Conservation (phyloP, 2,797 vertebrate genomes). For the Dendrocincla tyrannina region DNA sequence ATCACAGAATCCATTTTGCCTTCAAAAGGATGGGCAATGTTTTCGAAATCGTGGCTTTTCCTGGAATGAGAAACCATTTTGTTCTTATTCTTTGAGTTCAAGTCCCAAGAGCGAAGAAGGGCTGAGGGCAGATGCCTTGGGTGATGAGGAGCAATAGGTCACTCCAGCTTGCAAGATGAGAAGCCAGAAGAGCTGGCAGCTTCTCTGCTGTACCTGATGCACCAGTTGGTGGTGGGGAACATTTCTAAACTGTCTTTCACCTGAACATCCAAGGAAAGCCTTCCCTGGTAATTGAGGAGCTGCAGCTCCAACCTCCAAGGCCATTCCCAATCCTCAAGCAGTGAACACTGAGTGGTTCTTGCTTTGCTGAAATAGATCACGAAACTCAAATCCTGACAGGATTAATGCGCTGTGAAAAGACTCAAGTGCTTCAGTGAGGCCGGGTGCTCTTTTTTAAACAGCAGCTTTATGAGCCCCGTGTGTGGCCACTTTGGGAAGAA, state of each 20-base stretch:
- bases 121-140: background rate
- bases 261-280: background rate
- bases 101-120: background rate
- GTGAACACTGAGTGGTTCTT: background rate
- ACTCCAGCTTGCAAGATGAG: background rate
- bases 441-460: background rate
- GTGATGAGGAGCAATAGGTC: background rate
- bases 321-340: background rate
- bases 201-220: background rate
- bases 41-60: background rate
- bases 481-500: background rate
- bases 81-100: background rate
- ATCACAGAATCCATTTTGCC: background rate
- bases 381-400: background rate
- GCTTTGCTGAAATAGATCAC: background rate
- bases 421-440: background rate
- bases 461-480: background rate
- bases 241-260: background rate
- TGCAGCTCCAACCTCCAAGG: background rate
- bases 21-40: background rate
- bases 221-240: background rate
- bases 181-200: background rate
- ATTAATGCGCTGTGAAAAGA: constrained; percentile 23
- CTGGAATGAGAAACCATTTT: background rate
- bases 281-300: background rate